Evolutionary conservation across 2,888 invertebrate genomes (phyloP), one percentile per base, ranked within the genome.

Genomic region (Helicoverpa assulta): DNA sequence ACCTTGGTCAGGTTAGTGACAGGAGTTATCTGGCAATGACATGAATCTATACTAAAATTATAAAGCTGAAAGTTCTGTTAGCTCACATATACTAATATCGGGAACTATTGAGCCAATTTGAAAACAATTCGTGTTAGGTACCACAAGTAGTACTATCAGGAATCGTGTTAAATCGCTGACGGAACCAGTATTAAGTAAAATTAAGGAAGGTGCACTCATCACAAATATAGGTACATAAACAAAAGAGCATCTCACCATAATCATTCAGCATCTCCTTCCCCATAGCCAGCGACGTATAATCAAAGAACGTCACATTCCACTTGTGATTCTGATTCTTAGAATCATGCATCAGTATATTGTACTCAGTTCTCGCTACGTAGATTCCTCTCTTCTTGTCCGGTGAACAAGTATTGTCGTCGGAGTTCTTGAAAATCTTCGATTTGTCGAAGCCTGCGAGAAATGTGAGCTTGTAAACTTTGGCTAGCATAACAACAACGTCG

Each of bases 261-360:
- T 98, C 97, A 85, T 97, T 97, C 5, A 97, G 94, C 92, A 97
- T 96, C 89, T 98, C 98, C 61, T 97, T 97, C 56, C 97, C 97
- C 97, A 97, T 98, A 77, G 97, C 97, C 88, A 97, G 97, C 1
- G 98, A 97, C 2, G 99, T 98, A 91, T 99, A 99, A 93, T 99
- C 99, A 87, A 97, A 98, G 95, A 98, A 99, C 0, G 99, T 99
- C 6, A 99, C 98, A 94, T 99, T 99, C 99, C 99, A 99, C 88
- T 98, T 97, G 65, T 94, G 95, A 82, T 96, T 96, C 72, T 96
- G 95, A 82, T 96, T 96, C 87, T 96, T 96, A 50, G 98, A 97
- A 89, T 99, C 99, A 79, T 98, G 98, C 99, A 99, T 99, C 88
- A 98, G 97, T 58, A 99, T 97, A 72, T 98, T 98, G 91, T 99